A percentile compares a stretch with the other conserved stretches of the same genome.
Evolutionary conservation across 2,888 invertebrate genomes (phyloP).

Genomic region (Onchidella celtica): DNA sequence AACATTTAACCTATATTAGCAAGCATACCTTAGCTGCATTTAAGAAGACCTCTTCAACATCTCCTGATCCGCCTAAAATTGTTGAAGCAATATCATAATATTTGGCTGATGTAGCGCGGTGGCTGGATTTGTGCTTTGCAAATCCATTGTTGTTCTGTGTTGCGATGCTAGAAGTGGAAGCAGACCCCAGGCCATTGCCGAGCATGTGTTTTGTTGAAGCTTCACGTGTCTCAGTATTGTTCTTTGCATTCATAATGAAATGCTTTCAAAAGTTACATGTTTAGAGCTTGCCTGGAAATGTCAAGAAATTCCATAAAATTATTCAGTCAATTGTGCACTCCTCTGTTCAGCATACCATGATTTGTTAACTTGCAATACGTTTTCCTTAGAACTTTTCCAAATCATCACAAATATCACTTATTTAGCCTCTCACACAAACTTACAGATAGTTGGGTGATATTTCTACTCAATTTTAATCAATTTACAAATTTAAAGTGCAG

Average conservation of each 20-base stretch:
- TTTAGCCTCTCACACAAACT: too few species aligned
- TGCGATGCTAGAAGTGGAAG: constrained; percentile 37
- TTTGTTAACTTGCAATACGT: too few species aligned
- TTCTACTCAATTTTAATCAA: too few species aligned
- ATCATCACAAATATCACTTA: too few species aligned
- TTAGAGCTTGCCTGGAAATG: background rate
- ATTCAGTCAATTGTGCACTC: too few species aligned
- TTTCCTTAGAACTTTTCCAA: too few species aligned
- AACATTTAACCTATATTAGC: too few species aligned
- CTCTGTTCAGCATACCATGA: too few species aligned
- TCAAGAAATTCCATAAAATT: too few species aligned
- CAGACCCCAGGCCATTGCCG: constrained; percentile 10
- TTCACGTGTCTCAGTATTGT: background rate
- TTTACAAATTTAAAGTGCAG: too few species aligned
- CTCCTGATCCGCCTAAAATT: constrained; percentile 66
- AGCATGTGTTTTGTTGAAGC: background rate
- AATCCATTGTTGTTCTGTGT: constrained; percentile 1
- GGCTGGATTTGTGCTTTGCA: background rate
- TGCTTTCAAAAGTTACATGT: background rate
- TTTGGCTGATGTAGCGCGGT: constrained; percentile 53
- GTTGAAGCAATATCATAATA: constrained; percentile 75
- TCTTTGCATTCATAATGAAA: constrained; percentile 22
- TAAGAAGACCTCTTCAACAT: constrained; percentile 72
- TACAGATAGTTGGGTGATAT: too few species aligned
- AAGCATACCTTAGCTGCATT: constrained; percentile 69